phyloP scores from a whole-genome alignment of 2,113 vertebrate species.

The Xyrauchen texanus region DNA sequence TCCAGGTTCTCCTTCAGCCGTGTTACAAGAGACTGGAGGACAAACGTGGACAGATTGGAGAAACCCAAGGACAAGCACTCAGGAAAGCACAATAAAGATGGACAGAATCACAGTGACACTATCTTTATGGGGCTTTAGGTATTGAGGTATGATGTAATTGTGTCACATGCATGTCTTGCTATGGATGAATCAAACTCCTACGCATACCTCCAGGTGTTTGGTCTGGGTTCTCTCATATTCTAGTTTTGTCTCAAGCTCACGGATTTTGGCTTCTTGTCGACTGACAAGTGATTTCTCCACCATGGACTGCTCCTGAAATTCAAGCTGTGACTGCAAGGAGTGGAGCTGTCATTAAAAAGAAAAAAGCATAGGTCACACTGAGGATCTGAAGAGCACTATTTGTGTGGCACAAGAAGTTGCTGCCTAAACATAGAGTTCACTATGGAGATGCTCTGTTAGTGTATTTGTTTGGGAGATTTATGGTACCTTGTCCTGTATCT shows the following conservation, averaged over 20 bases:
- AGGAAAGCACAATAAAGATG: no score
- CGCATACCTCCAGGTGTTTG: constrained; percentile 90
- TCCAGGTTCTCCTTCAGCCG: constrained; percentile 96
- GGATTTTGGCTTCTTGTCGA: constrained; percentile 96
- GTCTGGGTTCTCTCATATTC: constrained; percentile 95
- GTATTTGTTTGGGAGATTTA: neutral
- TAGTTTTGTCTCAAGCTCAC: constrained; percentile 94
- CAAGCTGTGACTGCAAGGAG: constrained; percentile 91
- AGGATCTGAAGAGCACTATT: neutral
- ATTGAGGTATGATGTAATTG: no score
- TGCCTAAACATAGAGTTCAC: no score
- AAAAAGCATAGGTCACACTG: constrained; percentile 25
- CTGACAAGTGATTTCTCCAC: constrained; percentile 97
- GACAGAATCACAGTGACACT: no score
- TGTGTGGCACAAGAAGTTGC: no score
- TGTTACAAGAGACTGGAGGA: constrained; percentile 79
- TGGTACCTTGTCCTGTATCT: constrained; percentile 94
- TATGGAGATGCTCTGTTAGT: no score
- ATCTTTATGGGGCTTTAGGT: no score
- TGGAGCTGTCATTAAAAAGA: constrained; percentile 78
- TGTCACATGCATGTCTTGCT: no score
- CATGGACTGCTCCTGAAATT: constrained; percentile 97
- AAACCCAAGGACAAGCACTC: neutral
- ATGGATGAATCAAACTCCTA: neutral
- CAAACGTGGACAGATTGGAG: neutral